Percentiles rank a stretch among this genome's conserved stretches.
Evolutionary conservation across 2,888 invertebrate species (phyloP).

Genomic region (Ametastegia equiseti): DNA sequence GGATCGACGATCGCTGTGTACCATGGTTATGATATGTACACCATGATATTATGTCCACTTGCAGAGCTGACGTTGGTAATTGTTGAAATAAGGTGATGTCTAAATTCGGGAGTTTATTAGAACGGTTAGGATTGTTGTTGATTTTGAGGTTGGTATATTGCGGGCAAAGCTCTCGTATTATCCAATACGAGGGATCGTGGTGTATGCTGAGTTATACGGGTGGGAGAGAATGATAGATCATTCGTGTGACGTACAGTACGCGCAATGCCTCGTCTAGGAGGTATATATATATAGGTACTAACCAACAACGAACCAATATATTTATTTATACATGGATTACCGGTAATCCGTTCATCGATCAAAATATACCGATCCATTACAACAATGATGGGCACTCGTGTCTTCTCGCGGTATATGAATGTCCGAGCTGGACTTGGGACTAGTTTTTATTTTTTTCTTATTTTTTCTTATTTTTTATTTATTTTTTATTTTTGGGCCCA

Average conservation of each 20-base stretch:
- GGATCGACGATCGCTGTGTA: not conserved
- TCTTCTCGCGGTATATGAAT: constrained; percentile 6
- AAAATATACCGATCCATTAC: constrained; percentile 52
- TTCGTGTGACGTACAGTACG: constrained; percentile 40
- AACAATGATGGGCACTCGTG: constrained; percentile 49
- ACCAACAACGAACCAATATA: constrained; percentile 52
- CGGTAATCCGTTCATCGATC: constrained; percentile 50
- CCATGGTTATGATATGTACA: no score
- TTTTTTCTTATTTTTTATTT: no score
- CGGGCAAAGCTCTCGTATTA: constrained; percentile 12
- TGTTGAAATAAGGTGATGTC: constrained; percentile 45
- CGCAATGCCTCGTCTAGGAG: constrained; percentile 45
- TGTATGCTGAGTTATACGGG: not conserved
- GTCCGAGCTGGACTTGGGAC: not conserved
- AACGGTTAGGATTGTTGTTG: constrained; percentile 19
- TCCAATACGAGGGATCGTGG: constrained; percentile 10
- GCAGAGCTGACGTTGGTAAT: constrained; percentile 1
- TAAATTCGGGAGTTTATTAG: not conserved
- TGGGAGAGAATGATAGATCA: constrained; percentile 48
- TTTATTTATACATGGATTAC: constrained; percentile 51
- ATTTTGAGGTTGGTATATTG: constrained; percentile 19
- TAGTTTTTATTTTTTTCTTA: not conserved
- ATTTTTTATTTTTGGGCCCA: not conserved
- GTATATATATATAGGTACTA: no score
- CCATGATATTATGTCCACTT: not conserved